Conservation (phyloP, 2,113 vertebrate species). For the Zapus hudsonius region DNA sequence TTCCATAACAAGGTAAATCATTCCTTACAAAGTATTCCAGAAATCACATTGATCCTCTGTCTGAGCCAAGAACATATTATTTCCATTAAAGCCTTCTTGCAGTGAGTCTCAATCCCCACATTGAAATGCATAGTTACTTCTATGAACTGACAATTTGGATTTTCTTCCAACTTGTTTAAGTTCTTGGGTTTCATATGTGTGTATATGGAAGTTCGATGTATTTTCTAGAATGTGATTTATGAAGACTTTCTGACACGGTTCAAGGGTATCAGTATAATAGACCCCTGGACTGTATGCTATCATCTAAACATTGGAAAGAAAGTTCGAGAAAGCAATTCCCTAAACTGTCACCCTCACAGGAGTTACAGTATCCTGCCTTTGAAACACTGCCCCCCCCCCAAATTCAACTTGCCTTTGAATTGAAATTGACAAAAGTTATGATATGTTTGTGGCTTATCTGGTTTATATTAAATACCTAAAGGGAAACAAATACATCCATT, state of each 20-base stretch:
- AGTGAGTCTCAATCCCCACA: slow-evolving; percentile 47
- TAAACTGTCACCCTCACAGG: slow-evolving; percentile 1
- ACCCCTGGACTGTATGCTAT: slow-evolving; percentile 39
- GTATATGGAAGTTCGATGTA: slow-evolving; percentile 60
- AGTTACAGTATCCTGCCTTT: slow-evolving; percentile 55
- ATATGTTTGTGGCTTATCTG: slow-evolving; percentile 73
- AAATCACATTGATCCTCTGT: slow-evolving; percentile 25
- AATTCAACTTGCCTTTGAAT: slow-evolving; percentile 67
- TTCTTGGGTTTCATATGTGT: slow-evolving; percentile 73
- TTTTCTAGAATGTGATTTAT: slow-evolving; percentile 77
- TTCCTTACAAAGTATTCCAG: slow-evolving; percentile 39
- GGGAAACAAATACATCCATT: slow-evolving; percentile 52
- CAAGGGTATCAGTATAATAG: slow-evolving; percentile 58
- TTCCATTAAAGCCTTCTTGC: slow-evolving; percentile 62
- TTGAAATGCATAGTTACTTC: slow-evolving; percentile 63
- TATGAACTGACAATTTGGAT: slow-evolving; percentile 72
- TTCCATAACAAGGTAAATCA: slow-evolving; percentile 48
- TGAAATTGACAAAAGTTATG: slow-evolving; percentile 66
- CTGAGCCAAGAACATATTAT: slow-evolving; percentile 62
- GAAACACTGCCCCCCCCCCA: slow-evolving; percentile 30
- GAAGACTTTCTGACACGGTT: slow-evolving; percentile 67
- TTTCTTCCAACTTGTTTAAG: slow-evolving; percentile 67
- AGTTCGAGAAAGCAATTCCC: slow-evolving; percentile 54
- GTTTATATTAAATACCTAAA: slow-evolving; percentile 70
- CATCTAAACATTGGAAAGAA: slow-evolving; percentile 65